Evolutionary conservation across 2,888 invertebrate genomes (phyloP), one percentile per base, ranked within the genome.

Genomic region (Mesorhabditis belari): DNA sequence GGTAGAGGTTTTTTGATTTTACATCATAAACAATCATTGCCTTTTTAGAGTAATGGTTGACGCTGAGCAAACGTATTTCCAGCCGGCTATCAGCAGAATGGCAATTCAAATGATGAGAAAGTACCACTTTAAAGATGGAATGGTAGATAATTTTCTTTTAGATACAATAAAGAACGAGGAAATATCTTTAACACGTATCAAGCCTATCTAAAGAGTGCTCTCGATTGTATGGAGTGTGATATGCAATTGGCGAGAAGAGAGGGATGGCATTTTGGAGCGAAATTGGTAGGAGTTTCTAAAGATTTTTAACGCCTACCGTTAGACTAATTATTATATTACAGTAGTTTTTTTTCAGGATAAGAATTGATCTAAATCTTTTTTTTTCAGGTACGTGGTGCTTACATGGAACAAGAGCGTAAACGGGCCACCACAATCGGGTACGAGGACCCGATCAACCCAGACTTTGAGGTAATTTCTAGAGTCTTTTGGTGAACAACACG

Each of bases 21-120:
- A 81, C 93, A 9, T n/a, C n/a, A n/a, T n/a, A n/a, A n/a, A n/a
- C n/a, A n/a, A n/a, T n/a, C 12, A 55, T 5, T 9, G 19, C 12
- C 4, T 55, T n/a, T 28, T 35, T 35, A 35, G 56, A 27, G 64
- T 98, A 80, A 96, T 98, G 96, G 89, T 98, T 62, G 98, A 98
- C 84, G 98, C 98, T 1, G 98, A 98, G 82, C 98, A 98, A 85
- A 92, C 95, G 0, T 98, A 98, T 85, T 96, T 98, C 87, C 98
- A 99, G 84, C 95, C 95, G 4, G 98, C 96, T 61, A 98, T 99
- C 77, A 91, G 92, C 55, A 88, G 96, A 73, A 88, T 98, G 77
- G 92, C 94, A 26, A 86, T 96, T 81, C 96, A 98, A 85, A 90
- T 98, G 89, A 96, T 96, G 93, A 87, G 93, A 79, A 91, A 92